These are phyloP conservation scores for Elgaria multicarinata DNA, from an alignment of 2,113 vertebrate species.

Conservation along the genomic window DNA sequence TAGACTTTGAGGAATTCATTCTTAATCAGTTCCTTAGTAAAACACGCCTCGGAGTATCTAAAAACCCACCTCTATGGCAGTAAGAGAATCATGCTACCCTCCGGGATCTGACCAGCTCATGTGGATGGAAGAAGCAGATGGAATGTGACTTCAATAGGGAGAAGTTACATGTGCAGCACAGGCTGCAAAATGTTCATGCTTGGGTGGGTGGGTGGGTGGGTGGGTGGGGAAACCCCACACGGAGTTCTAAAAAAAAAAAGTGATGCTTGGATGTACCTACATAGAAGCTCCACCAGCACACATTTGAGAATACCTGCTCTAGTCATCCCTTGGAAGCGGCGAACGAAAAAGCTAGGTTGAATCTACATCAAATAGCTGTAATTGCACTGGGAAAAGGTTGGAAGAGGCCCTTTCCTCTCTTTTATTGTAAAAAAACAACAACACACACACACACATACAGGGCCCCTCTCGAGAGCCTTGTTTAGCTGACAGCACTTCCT, in stretches of 20 bases:
- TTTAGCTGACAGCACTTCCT: background rate
- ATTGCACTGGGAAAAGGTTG: background rate
- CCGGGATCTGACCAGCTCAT: background rate
- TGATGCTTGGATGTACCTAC: background rate
- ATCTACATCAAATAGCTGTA: background rate
- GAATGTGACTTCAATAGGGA: background rate
- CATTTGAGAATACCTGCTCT: background rate
- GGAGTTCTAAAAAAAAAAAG: background rate
- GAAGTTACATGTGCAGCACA: background rate
- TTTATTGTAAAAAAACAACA: slow-evolving; percentile 40
- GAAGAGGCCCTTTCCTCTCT: background rate
- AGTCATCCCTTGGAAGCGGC: background rate
- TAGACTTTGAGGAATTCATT: background rate
- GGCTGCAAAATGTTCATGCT: background rate
- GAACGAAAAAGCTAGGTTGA: background rate
- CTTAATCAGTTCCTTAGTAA: background rate
- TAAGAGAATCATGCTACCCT: background rate
- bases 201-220: no score
- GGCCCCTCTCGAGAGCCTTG: background rate
- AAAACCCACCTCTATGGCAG: background rate
- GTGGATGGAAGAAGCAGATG: background rate
- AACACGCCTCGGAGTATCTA: background rate
- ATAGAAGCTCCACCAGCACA: background rate
- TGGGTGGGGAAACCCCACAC: background rate
- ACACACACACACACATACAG: background rate